These are phyloP conservation scores for Glareola pratincola DNA, from an alignment of 2,113 vertebrate species.

Conservation along the genomic window DNA sequence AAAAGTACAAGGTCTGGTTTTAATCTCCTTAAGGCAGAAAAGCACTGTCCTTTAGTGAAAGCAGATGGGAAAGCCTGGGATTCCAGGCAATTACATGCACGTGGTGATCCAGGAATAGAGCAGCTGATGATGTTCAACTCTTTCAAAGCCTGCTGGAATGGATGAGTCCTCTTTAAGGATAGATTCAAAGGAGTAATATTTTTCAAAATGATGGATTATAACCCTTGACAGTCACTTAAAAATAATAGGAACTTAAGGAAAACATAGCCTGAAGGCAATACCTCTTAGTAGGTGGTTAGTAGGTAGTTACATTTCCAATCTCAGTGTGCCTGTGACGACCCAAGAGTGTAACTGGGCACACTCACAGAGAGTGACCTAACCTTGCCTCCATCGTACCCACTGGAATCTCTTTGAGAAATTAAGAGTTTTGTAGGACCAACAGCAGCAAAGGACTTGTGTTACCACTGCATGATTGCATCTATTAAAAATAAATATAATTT, in stretches of 20 bases:
- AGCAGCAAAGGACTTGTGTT: neutral
- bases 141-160: neutral
- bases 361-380: neutral
- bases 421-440: neutral
- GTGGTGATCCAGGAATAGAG: neutral
- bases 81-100: neutral
- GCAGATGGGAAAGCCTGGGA: slow-evolving; percentile 38
- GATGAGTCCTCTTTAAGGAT: neutral
- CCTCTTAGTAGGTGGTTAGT: neutral
- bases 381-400: neutral
- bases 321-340: neutral
- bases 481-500: neutral
- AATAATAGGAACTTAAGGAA: neutral
- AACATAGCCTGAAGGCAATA: neutral
- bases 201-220: neutral
- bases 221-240: neutral
- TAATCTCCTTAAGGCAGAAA: neutral
- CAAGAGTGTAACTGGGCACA: neutral
- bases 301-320: neutral
- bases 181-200: neutral
- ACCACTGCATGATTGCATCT: neutral
- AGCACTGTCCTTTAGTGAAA: slow-evolving; percentile 8
- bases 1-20: neutral
- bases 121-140: neutral
- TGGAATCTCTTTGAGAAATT: neutral